Percentiles rank a stretch among this genome's conserved stretches.
These are phyloP conservation scores for Anseranas semipalmata DNA, from an alignment of 2,113 vertebrate genomes.

Conservation along the genomic window DNA sequence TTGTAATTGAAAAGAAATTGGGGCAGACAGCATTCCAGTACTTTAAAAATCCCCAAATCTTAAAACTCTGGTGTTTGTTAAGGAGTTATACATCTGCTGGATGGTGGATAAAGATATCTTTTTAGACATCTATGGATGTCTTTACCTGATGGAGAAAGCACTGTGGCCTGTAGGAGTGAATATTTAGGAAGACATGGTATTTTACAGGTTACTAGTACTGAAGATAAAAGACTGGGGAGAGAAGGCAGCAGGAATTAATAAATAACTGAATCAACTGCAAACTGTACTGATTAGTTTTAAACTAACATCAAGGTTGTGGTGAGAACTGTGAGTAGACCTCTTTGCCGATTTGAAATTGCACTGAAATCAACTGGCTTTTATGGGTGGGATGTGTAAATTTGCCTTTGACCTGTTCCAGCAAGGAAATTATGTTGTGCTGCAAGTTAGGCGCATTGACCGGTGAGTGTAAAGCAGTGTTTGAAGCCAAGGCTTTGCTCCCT, in stretches of 20 bases:
- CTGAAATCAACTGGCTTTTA: background rate
- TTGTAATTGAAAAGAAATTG: background rate
- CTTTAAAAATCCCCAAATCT: background rate
- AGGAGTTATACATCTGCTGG: background rate
- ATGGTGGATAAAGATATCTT: too few species aligned
- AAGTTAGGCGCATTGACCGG: background rate
- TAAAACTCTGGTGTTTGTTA: fast-evolving
- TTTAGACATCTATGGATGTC: too few species aligned
- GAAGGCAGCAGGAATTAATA: background rate
- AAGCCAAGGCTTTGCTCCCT: background rate
- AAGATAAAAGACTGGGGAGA: background rate
- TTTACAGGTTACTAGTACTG: background rate
- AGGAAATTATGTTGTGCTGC: background rate
- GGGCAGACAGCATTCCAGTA: background rate
- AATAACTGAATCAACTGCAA: background rate
- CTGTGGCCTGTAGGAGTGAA: background rate
- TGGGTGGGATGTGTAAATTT: background rate
- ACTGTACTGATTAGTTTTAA: background rate
- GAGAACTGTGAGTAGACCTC: background rate
- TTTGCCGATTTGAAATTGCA: background rate
- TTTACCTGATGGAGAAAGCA: background rate
- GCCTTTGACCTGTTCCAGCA: background rate
- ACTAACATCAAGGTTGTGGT: background rate
- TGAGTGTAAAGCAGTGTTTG: background rate
- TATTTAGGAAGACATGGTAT: background rate